phyloP scores from a whole-genome alignment of 2,888 invertebrate species.

The Syritta pipiens region DNA sequence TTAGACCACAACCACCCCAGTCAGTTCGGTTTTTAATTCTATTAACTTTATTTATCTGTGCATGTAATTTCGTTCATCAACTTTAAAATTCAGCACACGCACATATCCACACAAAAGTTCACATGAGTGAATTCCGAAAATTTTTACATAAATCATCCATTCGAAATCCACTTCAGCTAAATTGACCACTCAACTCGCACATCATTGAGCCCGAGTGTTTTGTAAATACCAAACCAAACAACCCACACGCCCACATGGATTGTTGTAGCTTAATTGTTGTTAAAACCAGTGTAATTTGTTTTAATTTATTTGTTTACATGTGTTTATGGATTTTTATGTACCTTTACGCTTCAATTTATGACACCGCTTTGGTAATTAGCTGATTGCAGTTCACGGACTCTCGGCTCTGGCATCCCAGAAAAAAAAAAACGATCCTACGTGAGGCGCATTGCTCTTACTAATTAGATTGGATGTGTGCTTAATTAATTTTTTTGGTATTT shows the following conservation, averaged over 20 bases:
- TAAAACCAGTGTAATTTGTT: conserved; percentile 36
- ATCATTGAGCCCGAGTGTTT: no score
- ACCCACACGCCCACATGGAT: neutral
- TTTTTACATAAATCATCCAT: neutral
- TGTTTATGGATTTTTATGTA: neutral
- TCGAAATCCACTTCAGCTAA: conserved; percentile 9
- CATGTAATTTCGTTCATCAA: no score
- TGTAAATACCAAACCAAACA: no score
- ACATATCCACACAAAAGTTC: no score
- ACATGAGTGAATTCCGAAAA: no score
- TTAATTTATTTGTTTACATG: conserved; percentile 26
- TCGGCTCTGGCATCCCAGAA: neutral
- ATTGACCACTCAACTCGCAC: neutral
- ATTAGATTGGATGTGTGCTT: neutral
- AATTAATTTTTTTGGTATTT: no score
- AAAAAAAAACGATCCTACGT: neutral
- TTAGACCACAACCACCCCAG: no score
- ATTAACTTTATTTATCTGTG: no score
- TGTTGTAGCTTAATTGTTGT: conserved; percentile 23
- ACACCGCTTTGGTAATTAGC: conserved; percentile 21
- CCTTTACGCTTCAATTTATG: conserved; percentile 14
- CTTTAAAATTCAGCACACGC: no score
- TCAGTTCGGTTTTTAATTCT: no score
- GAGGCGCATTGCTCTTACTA: neutral
- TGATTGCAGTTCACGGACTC: no score